phyloP scores from a whole-genome alignment of 2,797 vertebrate species.

The Xenentodon cancila region DNA sequence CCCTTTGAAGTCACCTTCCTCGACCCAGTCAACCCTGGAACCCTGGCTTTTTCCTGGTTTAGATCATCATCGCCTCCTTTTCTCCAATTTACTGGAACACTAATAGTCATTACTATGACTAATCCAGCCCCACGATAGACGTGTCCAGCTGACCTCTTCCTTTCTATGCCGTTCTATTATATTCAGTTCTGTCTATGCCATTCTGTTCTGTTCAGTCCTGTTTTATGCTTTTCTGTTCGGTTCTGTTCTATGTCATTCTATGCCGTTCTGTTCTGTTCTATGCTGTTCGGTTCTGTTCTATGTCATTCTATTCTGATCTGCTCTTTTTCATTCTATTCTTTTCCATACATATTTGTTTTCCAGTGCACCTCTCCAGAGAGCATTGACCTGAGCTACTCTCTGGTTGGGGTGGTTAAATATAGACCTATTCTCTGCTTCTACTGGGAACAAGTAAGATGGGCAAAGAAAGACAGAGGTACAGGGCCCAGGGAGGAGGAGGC shows the following conservation, averaged over 20 bases:
- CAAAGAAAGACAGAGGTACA: constrained; percentile 7
- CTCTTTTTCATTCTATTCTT: not conserved
- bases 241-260: too few relatives aligned
- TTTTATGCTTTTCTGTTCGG: constrained; percentile 12
- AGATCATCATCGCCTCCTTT: constrained; percentile 3
- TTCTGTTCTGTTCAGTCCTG: not conserved
- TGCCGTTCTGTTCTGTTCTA: too few relatives aligned
- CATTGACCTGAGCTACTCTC: constrained; percentile 55
- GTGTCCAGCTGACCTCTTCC: not conserved
- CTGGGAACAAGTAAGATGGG: constrained; percentile 38
- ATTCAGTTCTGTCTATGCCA: too few relatives aligned
- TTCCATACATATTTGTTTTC: constrained; percentile 30
- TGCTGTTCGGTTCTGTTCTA: too few relatives aligned
- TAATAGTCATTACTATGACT: constrained; percentile 16
- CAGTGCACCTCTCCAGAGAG: constrained; percentile 62
- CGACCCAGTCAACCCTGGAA: not conserved
- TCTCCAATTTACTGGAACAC: constrained; percentile 22
- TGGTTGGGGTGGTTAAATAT: constrained; percentile 65
- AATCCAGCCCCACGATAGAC: constrained; percentile 1
- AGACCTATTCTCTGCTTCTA: constrained; percentile 59
- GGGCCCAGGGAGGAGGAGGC: constrained; percentile 10
- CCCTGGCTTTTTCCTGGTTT: constrained; percentile 18
- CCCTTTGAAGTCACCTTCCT: not conserved
- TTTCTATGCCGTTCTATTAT: constrained; percentile 15
- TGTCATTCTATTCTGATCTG: too few relatives aligned